Conservation (phyloP, 2,113 vertebrate genomes). For the Pseudopipra pipra region DNA sequence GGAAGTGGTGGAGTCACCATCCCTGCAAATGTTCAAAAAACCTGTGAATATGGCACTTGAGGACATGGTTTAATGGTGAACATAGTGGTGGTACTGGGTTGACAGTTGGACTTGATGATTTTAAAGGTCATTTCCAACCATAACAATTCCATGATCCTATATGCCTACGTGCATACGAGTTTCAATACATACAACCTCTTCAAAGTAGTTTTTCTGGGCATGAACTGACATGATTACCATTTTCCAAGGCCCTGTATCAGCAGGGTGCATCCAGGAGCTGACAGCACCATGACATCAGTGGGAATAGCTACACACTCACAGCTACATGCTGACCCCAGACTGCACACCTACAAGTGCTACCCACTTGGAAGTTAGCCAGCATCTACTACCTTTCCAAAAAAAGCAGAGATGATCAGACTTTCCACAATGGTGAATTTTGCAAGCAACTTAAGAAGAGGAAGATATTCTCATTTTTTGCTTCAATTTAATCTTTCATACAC, state of each 20-base stretch:
- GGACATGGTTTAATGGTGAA: background rate
- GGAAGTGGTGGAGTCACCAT: background rate
- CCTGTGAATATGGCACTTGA: background rate
- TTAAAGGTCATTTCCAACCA: background rate
- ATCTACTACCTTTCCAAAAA: background rate
- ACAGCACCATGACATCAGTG: background rate
- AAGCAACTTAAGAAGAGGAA: background rate
- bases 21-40: background rate
- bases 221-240: background rate
- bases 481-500: slow-evolving; percentile 35
- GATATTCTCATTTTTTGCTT: background rate
- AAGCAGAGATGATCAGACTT: background rate
- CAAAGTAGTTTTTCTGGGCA: background rate
- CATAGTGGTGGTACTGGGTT: background rate
- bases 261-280: background rate
- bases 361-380: background rate
- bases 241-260: background rate
- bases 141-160: background rate
- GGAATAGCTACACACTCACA: accelerated
- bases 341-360: background rate
- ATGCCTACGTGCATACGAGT: background rate
- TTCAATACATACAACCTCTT: background rate
- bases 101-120: background rate
- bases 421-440: background rate
- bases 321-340: accelerated